Evolutionary conservation across 2,113 vertebrate genomes (phyloP).

Genomic region (Naja naja): DNA sequence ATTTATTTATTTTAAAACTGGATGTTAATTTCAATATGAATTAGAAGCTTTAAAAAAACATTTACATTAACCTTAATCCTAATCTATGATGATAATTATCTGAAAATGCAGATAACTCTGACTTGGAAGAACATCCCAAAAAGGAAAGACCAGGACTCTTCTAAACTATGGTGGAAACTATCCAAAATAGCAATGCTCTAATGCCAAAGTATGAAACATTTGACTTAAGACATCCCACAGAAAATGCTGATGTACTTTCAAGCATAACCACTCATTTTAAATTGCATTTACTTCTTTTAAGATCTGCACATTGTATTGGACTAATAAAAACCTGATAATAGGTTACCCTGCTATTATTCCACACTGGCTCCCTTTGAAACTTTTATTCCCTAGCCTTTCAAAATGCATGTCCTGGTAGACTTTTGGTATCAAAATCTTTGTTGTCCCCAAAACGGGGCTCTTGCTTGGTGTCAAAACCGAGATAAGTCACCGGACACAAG

Average conservation of each 20-base stretch:
- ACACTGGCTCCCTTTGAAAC: background rate
- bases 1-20: background rate
- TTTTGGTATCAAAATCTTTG: background rate
- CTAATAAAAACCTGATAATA: background rate
- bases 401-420: background rate
- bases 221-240: background rate
- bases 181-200: background rate
- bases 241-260: background rate
- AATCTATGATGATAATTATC: background rate
- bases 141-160: background rate
- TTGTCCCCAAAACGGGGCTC: too few relatives aligned
- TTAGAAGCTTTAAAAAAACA: background rate
- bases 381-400: background rate
- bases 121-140: background rate
- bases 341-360: background rate
- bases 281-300: background rate
- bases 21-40: background rate
- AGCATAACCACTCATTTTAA: background rate
- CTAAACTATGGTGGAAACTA: background rate
- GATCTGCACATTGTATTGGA: background rate
- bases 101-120: background rate
- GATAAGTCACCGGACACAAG: too few relatives aligned
- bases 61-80: background rate
- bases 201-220: background rate
- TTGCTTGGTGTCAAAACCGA: too few relatives aligned